Evolutionary conservation across 2,888 invertebrate species (phyloP).

Genomic region (Matsumyia berberina): DNA sequence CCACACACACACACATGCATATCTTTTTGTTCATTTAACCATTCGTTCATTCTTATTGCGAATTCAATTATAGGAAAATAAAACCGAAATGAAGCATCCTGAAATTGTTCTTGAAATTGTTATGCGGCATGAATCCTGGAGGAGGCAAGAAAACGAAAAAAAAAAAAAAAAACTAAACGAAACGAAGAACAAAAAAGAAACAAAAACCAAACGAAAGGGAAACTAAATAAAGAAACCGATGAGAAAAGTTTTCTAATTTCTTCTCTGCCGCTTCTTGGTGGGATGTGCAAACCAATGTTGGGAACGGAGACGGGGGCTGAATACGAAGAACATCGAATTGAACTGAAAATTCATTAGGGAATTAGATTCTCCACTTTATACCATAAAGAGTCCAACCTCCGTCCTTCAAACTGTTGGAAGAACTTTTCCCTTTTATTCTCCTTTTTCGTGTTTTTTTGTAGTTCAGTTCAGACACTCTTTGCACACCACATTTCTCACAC

Average conservation of each 20-base stretch:
- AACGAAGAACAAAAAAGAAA: slow-evolving; percentile 65
- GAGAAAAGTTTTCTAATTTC: slow-evolving; percentile 75
- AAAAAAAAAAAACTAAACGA: slow-evolving; percentile 15
- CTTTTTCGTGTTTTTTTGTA: slow-evolving; percentile 18
- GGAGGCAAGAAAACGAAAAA: slow-evolving; percentile 27
- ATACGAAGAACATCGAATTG: slow-evolving; percentile 57
- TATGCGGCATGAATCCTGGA: slow-evolving; percentile 71
- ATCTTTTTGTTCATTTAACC: slow-evolving; percentile 32
- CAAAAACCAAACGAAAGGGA: slow-evolving; percentile 23
- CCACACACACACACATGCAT: no score
- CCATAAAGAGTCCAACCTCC: slow-evolving; percentile 60
- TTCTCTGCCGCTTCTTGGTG: slow-evolving; percentile 46
- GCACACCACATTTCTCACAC: slow-evolving; percentile 38
- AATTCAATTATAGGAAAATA: slow-evolving; percentile 66
- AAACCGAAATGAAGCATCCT: slow-evolving; percentile 68
- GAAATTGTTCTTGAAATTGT: slow-evolving; percentile 70
- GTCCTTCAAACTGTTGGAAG: slow-evolving; percentile 58
- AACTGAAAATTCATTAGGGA: slow-evolving; percentile 75
- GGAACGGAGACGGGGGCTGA: slow-evolving; percentile 1
- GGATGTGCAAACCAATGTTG: slow-evolving; percentile 59
- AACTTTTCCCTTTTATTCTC: slow-evolving; percentile 40
- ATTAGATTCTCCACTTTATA: slow-evolving; percentile 56
- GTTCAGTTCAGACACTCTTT: slow-evolving; percentile 33
- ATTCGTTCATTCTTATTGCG: slow-evolving; percentile 65
- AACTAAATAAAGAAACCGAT: slow-evolving; percentile 72